Evolutionary conservation across 2,113 vertebrate species (phyloP), one percentile per base, ranked within the genome.

Genomic region (Laticauda colubrina): DNA sequence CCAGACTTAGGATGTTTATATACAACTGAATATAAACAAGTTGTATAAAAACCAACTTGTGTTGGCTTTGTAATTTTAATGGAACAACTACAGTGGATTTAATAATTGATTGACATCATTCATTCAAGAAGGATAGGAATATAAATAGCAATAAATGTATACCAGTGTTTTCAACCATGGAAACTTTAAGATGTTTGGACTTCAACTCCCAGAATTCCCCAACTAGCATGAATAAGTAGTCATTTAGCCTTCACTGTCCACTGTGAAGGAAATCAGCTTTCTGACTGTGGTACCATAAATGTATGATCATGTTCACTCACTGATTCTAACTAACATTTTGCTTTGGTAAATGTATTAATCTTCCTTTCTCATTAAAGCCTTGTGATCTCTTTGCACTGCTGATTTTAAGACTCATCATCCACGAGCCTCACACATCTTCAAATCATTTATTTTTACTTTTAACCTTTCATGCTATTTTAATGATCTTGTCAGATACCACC

Each of bases 391-490:
- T 51, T 54, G 26, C 87, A 93, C 86, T 15, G 0, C 88, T 92
- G 90, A 57, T 86, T 92, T 86, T 93, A 87, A 81, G 53, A 4
- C 26, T 64, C 7, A 39, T 48, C 45, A 56, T 0, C 0, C 29
- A 23, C 89, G 92, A 92, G 21, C 54, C 93, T 48, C 8, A 56
- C 48, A 93, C 61, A 93, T 4, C n/a, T 95, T 0, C 6, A 87
- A 91, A 91, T 57, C 2, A 12, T 89, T 93, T 89, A 5, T 94
- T 94, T 75, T 88, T 75, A 34, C 53, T 88, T 90, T 61, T 64
- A 93, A 81, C 34, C 94, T 93, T 75, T 43, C 96, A 93, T 88
- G 53, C 48, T 89, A 51, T 95, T 95, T 96, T 96, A 94, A 96
- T 95, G 96, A 93, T 6, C 86, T 91, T 94, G 92, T 93, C 95